Evolutionary conservation across 2,797 vertebrate genomes (phyloP), one percentile per base, ranked within the genome.

Genomic region (Spea hammondii): DNA sequence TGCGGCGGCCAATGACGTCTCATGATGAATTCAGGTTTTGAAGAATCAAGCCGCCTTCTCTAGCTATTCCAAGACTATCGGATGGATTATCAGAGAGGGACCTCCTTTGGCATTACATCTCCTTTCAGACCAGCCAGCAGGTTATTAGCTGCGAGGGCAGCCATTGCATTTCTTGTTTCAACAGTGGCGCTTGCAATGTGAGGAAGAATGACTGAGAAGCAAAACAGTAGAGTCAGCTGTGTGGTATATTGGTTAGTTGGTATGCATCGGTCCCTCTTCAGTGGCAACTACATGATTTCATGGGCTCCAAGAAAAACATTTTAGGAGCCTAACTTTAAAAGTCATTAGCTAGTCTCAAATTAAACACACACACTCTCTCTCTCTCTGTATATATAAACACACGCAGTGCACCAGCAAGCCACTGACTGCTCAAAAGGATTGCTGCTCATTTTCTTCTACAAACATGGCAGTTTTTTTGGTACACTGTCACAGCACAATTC

Each of bases 151-250:
- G 94, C 92, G 77, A 95, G 83, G 8, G 85, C 86, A 4, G 94
- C 93, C 94, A 95, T 95, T 87, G 88, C 87, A 5, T 94, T 94
- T 6, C 94, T 91, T 46, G 94, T 95, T 9, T 84, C 84, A 54
- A 91, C 91, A 12, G 94, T 91, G 4, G 94, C 94, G 65, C 94
- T 95, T 14, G 94, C 94, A 54, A 95, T 88, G 60, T 95, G 94
- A 4, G 94, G 94, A 45, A 95, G 91, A 83, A 95, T 94, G 75
- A 94, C 94, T 95, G 87, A 50, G 65, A 57, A 14, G 17, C 5
- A 72, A 70, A 12, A 76, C 13, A 45, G 5, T 17, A 0, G 8
- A 47, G 32, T 62, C 53, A 76, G 45, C 8, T n/a, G 10, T 32
- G 14, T 54, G 32, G 32, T 32, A 32, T 32, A 12, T 62, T 62